Evolutionary conservation across 1,140 invertebrate species (phyloP), one percentile per base, ranked within the genome.

Genomic region (Araneus ventricosus): DNA sequence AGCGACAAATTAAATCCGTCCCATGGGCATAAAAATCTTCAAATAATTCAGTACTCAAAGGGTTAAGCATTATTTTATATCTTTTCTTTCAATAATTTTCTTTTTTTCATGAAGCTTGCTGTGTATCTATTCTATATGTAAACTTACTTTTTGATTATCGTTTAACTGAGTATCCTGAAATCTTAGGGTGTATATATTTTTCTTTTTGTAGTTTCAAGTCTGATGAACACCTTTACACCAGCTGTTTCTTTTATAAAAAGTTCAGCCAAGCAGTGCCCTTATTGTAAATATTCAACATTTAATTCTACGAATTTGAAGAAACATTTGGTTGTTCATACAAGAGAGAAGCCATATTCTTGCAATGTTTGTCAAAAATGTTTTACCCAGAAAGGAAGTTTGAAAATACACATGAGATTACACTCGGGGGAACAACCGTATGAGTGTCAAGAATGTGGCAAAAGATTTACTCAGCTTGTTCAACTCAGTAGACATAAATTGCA

Each of bases 341-440:
- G 57, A 59, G 57, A 91, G 17, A 27, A 79, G 41, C 94, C 85
- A n/a, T 94, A 94, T 87, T 89, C 93, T 8, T 94, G 94, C 86
- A 90, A 94, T 34, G 86, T 94, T 27, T 94, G 94, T 57, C 67
- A 93, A 80, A 94, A 90, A 92, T 90, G 57, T 59, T 94, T 94
- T 63, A 94, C 94, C 57, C 94, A 94, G 75, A 94, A 94, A 94
- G 94, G 94, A 79, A 91, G 82, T 80, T 30, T 91, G 4, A 84
- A 63, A 30, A 84, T 37, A n/a, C 89, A 91, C 27, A 22, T 59
- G 10, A 91, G 79, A 27, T 1, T 91, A 41, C 89, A 91, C 17
- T 91, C 89, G 10, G 79, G 75, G 2, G 75, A 91, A 41, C 6
- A 57, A 1, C 89, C 89, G 41, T 84, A 91, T 45, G 22, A 59